A percentile compares a stretch with the other conserved stretches of the same genome.
Conservation (phyloP, 1,140 invertebrate genomes). For the Sminthurides bifidus region DNA sequence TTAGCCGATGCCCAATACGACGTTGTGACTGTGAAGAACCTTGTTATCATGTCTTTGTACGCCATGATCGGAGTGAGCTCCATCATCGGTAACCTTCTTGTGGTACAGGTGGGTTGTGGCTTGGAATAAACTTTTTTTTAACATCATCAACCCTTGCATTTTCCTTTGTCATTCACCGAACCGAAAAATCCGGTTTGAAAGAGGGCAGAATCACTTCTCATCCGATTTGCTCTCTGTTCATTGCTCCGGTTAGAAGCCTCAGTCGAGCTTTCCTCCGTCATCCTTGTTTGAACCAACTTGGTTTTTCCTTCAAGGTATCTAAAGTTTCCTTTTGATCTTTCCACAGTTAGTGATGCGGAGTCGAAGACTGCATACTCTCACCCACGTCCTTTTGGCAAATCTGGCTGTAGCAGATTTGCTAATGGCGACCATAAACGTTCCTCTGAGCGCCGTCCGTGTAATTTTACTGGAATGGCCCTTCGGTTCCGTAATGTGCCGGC, state of each 20-base stretch:
- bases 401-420: constrained; percentile 36
- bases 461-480: constrained; percentile 40
- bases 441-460: constrained; percentile 35
- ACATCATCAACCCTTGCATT: background rate
- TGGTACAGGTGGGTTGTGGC: too few species aligned
- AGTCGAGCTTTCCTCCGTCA: background rate
- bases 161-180: background rate
- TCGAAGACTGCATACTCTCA: constrained; percentile 34
- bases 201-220: background rate
- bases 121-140: too few species aligned
- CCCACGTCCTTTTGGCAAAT: constrained; percentile 36
- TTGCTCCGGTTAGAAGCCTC: background rate
- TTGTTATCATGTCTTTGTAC: constrained; percentile 20
- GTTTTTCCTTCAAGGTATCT: too few species aligned
- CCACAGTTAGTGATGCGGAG: constrained; percentile 35
- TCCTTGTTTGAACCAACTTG: background rate
- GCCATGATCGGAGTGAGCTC: constrained; percentile 19
- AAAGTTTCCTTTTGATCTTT: constrained; percentile 2
- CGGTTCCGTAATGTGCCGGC: constrained; percentile 39
- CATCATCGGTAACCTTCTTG: constrained; percentile 29
- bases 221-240: background rate
- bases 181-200: background rate
- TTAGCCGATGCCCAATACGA: constrained; percentile 11
- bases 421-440: constrained; percentile 39
- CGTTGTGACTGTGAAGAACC: constrained; percentile 16